Conservation (phyloP, 2,113 vertebrate species). For the Chionis minor region DNA sequence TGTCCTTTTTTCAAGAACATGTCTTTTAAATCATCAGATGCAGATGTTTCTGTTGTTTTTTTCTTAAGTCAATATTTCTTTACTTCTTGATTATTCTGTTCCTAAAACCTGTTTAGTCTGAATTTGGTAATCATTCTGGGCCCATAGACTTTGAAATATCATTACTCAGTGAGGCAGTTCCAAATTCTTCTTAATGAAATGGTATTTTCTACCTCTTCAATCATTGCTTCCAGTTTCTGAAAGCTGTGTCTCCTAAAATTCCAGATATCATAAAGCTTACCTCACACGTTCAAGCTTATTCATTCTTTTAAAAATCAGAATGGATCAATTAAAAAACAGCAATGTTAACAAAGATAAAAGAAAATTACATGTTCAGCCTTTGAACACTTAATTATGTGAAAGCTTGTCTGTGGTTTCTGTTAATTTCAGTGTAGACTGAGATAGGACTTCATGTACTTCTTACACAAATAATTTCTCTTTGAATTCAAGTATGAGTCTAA, state of each 20-base stretch:
- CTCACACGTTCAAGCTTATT: not conserved
- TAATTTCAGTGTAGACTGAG: not conserved
- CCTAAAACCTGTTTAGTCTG: not conserved
- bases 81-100: not conserved
- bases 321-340: not conserved
- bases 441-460: not conserved
- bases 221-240: not conserved
- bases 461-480: not conserved
- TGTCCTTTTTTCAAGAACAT: not conserved
- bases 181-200: not conserved
- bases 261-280: not conserved
- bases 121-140: not conserved
- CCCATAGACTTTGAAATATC: not conserved
- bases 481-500: not conserved
- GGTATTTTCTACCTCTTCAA: not conserved
- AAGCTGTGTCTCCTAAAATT: not conserved
- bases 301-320: not conserved
- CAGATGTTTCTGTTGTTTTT: not conserved
- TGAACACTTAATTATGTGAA: not conserved
- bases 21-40: not conserved
- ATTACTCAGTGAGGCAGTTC: not conserved
- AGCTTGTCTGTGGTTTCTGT: not conserved
- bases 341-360: not conserved
- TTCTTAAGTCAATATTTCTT: not conserved
- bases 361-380: not conserved